A percentile compares a stretch with the other conserved stretches of the same genome.
Evolutionary conservation across 2,888 invertebrate species (phyloP).

Genomic region (Bibio marci): DNA sequence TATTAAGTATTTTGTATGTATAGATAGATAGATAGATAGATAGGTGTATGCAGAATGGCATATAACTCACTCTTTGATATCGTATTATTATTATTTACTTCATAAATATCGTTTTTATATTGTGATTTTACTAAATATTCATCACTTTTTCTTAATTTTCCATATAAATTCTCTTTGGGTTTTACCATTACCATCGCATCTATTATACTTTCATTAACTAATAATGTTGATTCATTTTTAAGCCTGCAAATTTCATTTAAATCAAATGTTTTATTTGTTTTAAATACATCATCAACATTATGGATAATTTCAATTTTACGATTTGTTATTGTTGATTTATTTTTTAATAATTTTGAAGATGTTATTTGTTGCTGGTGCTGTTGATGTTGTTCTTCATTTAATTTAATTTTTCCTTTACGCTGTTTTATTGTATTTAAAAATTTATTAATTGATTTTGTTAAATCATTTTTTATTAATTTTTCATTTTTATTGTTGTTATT

Average conservation of each 20-base stretch:
- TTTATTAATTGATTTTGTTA: slow-evolving; percentile 1
- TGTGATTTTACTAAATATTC: too few relatives aligned
- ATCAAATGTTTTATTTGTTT: slow-evolving; percentile 25
- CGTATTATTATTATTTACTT: too few relatives aligned
- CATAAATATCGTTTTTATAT: background rate
- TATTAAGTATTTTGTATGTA: too few relatives aligned
- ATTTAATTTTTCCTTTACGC: background rate
- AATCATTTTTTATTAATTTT: background rate
- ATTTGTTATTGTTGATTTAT: too few relatives aligned
- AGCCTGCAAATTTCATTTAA: slow-evolving; percentile 20
- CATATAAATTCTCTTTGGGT: slow-evolving; percentile 24
- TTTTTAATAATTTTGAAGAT: background rate
- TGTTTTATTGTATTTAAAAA: slow-evolving; percentile 2
- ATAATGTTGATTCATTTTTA: slow-evolving; percentile 15
- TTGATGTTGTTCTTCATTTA: too few relatives aligned
- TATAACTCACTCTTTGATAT: background rate
- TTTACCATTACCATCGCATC: too few relatives aligned
- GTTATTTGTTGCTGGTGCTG: background rate
- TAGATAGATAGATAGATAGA: too few relatives aligned
- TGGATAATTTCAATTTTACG: slow-evolving; percentile 21
- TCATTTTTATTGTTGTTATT: background rate
- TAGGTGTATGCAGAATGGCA: too few relatives aligned
- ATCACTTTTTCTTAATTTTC: slow-evolving; percentile 15
- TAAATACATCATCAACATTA: slow-evolving; percentile 24
- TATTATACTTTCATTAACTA: too few relatives aligned